Evolutionary conservation across 2,113 vertebrate genomes (phyloP).

Genomic region (Turnix velox): DNA sequence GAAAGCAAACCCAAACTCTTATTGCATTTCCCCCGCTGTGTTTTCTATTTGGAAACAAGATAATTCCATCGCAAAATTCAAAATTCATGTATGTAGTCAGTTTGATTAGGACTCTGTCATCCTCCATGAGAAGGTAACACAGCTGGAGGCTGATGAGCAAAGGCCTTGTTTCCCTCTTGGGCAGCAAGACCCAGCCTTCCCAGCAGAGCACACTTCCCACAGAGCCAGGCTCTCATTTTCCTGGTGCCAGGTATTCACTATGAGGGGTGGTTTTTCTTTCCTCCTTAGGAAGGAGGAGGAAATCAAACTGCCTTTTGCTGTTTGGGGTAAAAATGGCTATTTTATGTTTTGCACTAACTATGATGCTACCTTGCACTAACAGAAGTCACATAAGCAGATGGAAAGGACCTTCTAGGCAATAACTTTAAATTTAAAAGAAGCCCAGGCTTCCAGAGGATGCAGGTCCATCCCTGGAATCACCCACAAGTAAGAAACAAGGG

Average conservation of each 20-base stretch:
- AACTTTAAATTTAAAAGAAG: background rate
- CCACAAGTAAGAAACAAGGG: background rate
- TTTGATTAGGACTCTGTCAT: conserved; percentile 24
- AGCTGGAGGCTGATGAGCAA: background rate
- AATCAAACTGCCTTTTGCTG: background rate
- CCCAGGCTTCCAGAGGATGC: background rate
- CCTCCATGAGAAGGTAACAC: background rate
- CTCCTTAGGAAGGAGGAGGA: background rate
- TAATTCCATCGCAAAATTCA: background rate
- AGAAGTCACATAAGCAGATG: fast-evolving
- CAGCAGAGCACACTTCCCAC: fast-evolving
- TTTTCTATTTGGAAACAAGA: background rate
- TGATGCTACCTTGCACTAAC: background rate
- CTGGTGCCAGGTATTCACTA: background rate
- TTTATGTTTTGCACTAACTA: background rate
- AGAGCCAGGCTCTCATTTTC: background rate
- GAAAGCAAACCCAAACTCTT: background rate
- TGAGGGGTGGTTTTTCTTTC: background rate
- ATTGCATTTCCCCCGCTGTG: background rate
- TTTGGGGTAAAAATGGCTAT: background rate
- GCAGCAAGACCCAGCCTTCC: background rate
- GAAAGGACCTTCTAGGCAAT: background rate
- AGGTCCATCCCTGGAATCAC: fast-evolving
- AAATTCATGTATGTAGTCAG: background rate
- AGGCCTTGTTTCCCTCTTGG: fast-evolving